phyloP scores from a whole-genome alignment of 2,797 vertebrate species.

The Myiotriccus ornatus region DNA sequence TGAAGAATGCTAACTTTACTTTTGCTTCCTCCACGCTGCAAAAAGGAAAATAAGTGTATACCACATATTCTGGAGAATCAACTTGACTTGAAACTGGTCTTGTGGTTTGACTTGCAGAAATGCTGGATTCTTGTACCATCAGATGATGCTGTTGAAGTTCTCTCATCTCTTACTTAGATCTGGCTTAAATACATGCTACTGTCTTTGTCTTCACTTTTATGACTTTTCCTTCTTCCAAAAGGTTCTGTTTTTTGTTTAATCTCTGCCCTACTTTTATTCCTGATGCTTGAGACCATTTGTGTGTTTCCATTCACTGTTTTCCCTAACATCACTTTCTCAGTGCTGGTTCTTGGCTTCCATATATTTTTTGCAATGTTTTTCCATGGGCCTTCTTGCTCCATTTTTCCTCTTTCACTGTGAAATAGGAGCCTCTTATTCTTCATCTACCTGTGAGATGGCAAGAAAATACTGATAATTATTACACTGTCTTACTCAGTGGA shows the following conservation, averaged over 20 bases:
- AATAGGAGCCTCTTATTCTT: background rate
- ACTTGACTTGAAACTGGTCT: background rate
- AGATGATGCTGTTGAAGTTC: background rate
- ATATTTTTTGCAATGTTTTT: background rate
- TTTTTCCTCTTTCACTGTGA: background rate
- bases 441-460: background rate
- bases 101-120: background rate
- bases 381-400: background rate
- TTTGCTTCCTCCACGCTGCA: background rate
- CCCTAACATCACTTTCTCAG: background rate
- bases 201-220: background rate
- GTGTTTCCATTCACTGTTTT: background rate
- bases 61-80: background rate
- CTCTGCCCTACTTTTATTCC: background rate
- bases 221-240: background rate
- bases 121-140: background rate
- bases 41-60: fast-evolving
- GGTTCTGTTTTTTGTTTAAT: background rate
- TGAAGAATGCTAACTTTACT: background rate
- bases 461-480: background rate
- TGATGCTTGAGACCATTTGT: background rate
- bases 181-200: background rate
- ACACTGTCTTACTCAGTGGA: background rate
- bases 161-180: background rate
- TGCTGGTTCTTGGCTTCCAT: background rate